Base-by-base conservation (phyloP, 2,888 invertebrate genomes). In the Leucozona laternaria region DNA sequence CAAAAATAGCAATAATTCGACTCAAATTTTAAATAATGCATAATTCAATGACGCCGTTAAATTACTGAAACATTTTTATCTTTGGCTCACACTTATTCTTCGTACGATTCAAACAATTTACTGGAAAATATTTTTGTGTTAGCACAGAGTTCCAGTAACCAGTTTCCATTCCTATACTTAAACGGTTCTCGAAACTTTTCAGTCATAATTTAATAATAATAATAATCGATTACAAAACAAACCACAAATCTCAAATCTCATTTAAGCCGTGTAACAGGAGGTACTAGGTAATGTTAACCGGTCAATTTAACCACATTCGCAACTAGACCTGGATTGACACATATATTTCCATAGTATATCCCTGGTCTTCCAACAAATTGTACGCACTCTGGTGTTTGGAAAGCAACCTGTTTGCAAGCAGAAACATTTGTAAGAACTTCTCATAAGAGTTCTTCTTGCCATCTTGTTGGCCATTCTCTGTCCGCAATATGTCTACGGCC, bases 301-400 rank as follows among this genome's bases (percentile, higher is more conserved):
- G 85, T 81, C 77, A 81, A 70, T 80, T 85, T 62, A 80, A 78
- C 72, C 40, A 81, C 85, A 85, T 85, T 77, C 57, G 48, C 72
- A 62, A 68, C 53, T 22, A 85, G 28, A 81, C 66, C 77, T 34
- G 62, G 57, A 77, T 81, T 78, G 85, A 85, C 85, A 85, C 76
- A 85, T 81, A 85, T 81, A 72, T 81, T 81, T 72, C 11, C 40
- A 13, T 15, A 40, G 68, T n/a, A n/a, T 31, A 76, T 79, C 64
- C 60, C 72, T 76, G 22, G 25, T 55, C 31, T 72, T 66, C 13
- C 3, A 40, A 53, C 31, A 40, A 45, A 77, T 78, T 70, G 15
- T n/a, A 77, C 81, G 77, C 85, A 77, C 84, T 79, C 55, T 60
- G 50, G 20, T 45, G n/a, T n/a, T n/a, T n/a, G 34, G 43, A 28